These are phyloP conservation scores for Tipula vernalis DNA, from an alignment of 2,888 invertebrate species.

Conservation along the genomic window DNA sequence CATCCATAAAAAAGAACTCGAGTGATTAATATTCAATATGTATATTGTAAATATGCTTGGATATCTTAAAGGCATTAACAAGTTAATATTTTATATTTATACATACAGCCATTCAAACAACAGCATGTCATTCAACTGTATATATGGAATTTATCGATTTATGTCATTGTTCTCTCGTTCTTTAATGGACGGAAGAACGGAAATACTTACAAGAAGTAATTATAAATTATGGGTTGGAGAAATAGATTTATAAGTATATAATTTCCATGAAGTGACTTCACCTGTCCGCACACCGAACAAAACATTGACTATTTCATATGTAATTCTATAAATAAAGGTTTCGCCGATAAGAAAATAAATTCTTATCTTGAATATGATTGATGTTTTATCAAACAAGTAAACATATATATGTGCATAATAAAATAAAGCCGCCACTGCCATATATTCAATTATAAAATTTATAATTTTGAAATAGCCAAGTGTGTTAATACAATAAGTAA, in stretches of 20 bases:
- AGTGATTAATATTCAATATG: background rate
- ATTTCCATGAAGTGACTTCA: background rate
- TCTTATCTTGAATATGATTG: background rate
- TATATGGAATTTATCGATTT: background rate
- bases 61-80: constrained; percentile 4
- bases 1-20: background rate
- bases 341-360: background rate
- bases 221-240: background rate
- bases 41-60: background rate
- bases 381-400: background rate
- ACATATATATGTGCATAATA: background rate
- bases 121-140: background rate
- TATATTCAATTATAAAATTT: background rate
- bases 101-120: background rate
- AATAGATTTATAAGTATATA: background rate
- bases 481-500: background rate
- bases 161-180: background rate
- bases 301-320: background rate
- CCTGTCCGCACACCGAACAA: background rate
- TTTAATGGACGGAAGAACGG: background rate
- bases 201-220: background rate
- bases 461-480: background rate
- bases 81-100: background rate
- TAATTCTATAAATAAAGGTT: background rate
- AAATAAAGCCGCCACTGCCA: background rate